These are phyloP conservation scores for Spodoptera picta DNA, from an alignment of 2,888 invertebrate genomes.

Conservation along the genomic window DNA sequence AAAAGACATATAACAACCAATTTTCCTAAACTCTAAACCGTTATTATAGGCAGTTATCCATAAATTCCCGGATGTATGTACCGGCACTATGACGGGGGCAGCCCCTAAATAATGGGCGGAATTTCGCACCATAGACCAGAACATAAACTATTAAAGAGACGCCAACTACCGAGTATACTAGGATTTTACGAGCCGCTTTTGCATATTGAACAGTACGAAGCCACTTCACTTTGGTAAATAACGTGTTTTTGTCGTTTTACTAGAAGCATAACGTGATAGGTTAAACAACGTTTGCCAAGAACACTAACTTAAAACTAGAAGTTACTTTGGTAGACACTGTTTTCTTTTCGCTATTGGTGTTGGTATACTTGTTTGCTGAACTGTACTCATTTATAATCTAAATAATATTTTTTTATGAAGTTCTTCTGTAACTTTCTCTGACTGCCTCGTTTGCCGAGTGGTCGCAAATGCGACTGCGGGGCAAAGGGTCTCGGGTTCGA, in stretches of 20 bases:
- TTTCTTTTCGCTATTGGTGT: too few relatives aligned
- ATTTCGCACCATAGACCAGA: slow-evolving; percentile 76
- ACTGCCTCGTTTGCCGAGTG: too few relatives aligned
- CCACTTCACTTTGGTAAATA: slow-evolving; percentile 40
- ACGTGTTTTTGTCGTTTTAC: slow-evolving; percentile 22
- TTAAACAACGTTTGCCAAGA: slow-evolving; percentile 3
- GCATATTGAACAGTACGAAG: slow-evolving; percentile 61
- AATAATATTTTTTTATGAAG: too few relatives aligned
- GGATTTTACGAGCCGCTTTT: slow-evolving; percentile 74
- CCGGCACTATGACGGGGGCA: slow-evolving; percentile 72
- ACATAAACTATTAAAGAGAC: slow-evolving; percentile 77
- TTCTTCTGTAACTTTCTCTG: too few relatives aligned
- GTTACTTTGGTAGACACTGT: too few relatives aligned
- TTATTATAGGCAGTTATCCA: slow-evolving; percentile 60
- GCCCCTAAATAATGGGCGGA: slow-evolving; percentile 79
- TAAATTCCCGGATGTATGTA: slow-evolving; percentile 72
- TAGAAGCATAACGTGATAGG: not conserved
- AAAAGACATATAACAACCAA: slow-evolving; percentile 5
- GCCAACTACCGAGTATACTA: slow-evolving; percentile 64
- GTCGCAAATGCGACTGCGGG: too few relatives aligned
- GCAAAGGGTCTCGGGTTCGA: too few relatives aligned
- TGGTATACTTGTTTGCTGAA: too few relatives aligned
- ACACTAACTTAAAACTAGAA: not conserved
- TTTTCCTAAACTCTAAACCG: slow-evolving; percentile 22
- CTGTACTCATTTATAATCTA: too few relatives aligned